These are phyloP conservation scores for Odontomyia ornata DNA, from an alignment of 2,888 invertebrate genomes.

Conservation along the genomic window DNA sequence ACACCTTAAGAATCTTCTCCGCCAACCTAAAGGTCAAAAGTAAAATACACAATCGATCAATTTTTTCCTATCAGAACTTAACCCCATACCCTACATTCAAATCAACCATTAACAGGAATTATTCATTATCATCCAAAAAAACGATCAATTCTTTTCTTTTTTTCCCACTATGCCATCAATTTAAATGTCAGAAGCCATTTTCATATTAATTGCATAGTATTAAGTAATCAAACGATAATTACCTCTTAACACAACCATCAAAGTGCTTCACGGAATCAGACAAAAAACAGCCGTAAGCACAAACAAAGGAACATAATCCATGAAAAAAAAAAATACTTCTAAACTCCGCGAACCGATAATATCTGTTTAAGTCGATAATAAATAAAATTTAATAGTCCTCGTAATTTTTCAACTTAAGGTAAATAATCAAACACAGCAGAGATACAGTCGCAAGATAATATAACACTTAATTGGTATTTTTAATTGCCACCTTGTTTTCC, in stretches of 20 bases:
- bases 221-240: constrained; percentile 35
- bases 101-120: neutral
- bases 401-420: constrained; percentile 27
- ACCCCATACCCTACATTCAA: neutral
- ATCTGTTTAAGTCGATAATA: constrained; percentile 39
- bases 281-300: neutral
- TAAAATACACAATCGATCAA: too few relatives aligned
- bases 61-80: neutral
- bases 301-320: neutral
- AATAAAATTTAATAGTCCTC: constrained; percentile 33
- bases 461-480: constrained; percentile 37
- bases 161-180: neutral
- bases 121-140: neutral
- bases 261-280: neutral
- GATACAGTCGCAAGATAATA: neutral
- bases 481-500: constrained; percentile 34
- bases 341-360: constrained; percentile 4
- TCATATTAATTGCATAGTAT: constrained; percentile 30
- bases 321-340: neutral
- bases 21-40: too few relatives aligned
- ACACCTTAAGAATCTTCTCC: too few relatives aligned
- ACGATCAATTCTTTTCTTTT: neutral
- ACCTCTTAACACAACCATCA: neutral
- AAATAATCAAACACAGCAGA: constrained; percentile 23
- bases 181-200: constrained; percentile 17